Conservation (phyloP, 2,113 vertebrate species). For the Sprattus sprattus region DNA sequence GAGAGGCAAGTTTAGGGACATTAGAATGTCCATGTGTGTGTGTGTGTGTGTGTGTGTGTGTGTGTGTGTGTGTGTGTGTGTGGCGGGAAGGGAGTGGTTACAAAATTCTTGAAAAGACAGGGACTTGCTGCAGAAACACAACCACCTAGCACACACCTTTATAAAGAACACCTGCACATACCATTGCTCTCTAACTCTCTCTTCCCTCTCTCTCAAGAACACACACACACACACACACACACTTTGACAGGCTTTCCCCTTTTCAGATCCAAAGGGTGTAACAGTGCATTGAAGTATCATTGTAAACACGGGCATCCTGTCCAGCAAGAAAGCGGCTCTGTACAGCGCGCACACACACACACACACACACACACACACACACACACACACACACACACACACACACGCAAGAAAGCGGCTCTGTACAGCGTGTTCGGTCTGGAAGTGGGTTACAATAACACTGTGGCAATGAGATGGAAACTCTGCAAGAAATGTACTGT, state of each 20-base stretch:
- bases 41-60: background rate
- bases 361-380: too few relatives aligned
- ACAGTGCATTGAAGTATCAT: background rate
- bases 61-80: slow-evolving; percentile 1
- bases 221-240: background rate
- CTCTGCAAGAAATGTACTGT: background rate
- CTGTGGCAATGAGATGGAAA: background rate
- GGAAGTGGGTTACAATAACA: background rate
- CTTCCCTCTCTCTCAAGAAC: background rate
- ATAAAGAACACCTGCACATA: too few relatives aligned
- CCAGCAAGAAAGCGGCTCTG: background rate
- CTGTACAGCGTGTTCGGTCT: background rate
- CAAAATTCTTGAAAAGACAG: too few relatives aligned
- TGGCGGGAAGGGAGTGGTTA: too few relatives aligned
- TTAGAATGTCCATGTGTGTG: background rate
- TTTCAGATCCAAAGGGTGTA: background rate
- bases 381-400: too few relatives aligned
- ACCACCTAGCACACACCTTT: too few relatives aligned
- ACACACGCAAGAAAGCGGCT: background rate
- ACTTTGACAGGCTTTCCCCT: background rate
- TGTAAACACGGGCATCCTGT: background rate
- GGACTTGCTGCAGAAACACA: too few relatives aligned
- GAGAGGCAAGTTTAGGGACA: too few relatives aligned
- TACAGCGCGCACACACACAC: too few relatives aligned
- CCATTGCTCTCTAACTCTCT: background rate